Evolutionary conservation across 2,797 vertebrate species (phyloP), one percentile per base, ranked within the genome.

Genomic region (Myotis myotis): DNA sequence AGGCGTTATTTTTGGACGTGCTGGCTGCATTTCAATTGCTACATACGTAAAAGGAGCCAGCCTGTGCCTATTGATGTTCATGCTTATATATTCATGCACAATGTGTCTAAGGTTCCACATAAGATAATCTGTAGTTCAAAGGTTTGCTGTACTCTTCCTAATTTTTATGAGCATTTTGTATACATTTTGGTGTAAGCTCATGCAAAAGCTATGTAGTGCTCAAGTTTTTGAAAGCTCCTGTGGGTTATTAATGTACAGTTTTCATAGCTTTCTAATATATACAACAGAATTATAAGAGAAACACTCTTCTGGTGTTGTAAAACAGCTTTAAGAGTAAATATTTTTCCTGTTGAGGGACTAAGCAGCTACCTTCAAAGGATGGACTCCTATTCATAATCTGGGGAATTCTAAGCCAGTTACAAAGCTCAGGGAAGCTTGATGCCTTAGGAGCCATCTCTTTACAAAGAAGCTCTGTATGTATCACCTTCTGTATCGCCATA

Each of bases 21-120:
- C 33, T 79, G 51, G 15, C 30, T 91, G 30, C 33, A 66, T 96
- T 97, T 93, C 30, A 96, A 2, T 49, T 44, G 11, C 44, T 60
- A 25, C 25, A 1, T 91, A 7, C 57, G 41, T 53, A 80, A 74
- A 82, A 83, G 64, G 20, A 89, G 28, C 28, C 64, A 53, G 25
- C 9, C 1, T 85, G 28, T 66, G 28, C 64, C 57, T 90, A 75
- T 95, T 71, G 28, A 64, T 74, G 10, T 71, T 94, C 70, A 25
- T 30, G 23, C 23, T 89, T 90, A 51, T 47, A 64, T 74, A 94
- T 88, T 75, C 10, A 44, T 85, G 51, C 23, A 8, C 85, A 51
- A 66, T 70, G 49, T 70, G 20, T 38, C 36, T 36, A 51, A 6
- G 9, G 6, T 81, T 51, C 75, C 51, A 41, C 30, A 64, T 36